A percentile compares a stretch with the other conserved stretches of the same genome.
phyloP scores from a whole-genome alignment of 2,113 vertebrate genomes.

The Cheilinus undulatus region DNA sequence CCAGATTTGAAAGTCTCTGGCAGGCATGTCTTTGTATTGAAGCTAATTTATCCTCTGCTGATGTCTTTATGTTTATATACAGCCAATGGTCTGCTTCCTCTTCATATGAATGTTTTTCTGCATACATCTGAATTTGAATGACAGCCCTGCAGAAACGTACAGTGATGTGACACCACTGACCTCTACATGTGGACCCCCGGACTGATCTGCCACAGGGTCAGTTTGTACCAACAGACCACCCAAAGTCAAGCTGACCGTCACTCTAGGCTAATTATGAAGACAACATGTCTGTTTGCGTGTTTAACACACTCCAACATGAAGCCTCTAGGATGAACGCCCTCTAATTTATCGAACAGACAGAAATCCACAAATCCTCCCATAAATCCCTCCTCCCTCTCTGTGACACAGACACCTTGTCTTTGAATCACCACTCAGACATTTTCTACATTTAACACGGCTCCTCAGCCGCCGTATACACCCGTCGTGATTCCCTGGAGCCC shows the following conservation, averaged over 20 bases:
- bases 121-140: background rate
- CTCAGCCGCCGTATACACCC: background rate
- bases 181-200: background rate
- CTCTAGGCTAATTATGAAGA: background rate
- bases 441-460: slow-evolving; percentile 26
- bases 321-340: background rate
- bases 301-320: background rate
- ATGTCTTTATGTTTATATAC: too few species aligned
- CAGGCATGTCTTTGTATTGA: too few species aligned
- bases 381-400: background rate
- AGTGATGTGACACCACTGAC: background rate
- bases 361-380: slow-evolving; percentile 18
- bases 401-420: background rate
- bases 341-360: slow-evolving; percentile 14
- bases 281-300: background rate
- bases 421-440: slow-evolving; percentile 3
- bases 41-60: too few species aligned
- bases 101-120: too few species aligned
- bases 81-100: too few species aligned
- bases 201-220: background rate
- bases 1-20: too few species aligned
- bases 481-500: slow-evolving; percentile 1
- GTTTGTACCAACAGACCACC: too few species aligned
- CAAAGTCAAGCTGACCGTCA: background rate
- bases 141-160: background rate